Conservation (phyloP, 2,888 invertebrate genomes). For the Mesopsocus fuscifrons region DNA sequence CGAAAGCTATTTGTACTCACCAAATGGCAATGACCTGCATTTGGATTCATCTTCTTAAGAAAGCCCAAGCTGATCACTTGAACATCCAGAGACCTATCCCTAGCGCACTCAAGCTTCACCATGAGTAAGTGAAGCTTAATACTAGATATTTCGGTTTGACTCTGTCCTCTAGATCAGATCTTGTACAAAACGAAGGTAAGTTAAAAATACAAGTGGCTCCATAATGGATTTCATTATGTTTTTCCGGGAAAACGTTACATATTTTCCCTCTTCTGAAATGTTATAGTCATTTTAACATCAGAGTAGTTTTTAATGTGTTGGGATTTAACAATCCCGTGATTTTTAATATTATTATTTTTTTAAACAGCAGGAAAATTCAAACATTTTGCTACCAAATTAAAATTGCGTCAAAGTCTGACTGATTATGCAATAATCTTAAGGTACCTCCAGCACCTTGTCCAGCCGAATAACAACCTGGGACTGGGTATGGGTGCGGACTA, state of each 20-base stretch:
- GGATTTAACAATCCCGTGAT: too few relatives aligned
- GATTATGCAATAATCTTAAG: too few relatives aligned
- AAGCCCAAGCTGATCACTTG: conserved; percentile 72
- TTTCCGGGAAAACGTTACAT: too few relatives aligned
- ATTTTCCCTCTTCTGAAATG: too few relatives aligned
- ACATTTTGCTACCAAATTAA: too few relatives aligned
- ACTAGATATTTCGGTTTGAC: conserved; percentile 1
- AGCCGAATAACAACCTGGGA: conserved; percentile 44
- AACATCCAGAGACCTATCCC: conserved; percentile 62
- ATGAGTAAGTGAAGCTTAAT: conserved; percentile 53
- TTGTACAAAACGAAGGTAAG: conserved; percentile 11
- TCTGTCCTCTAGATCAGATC: background rate
- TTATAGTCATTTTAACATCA: too few relatives aligned
- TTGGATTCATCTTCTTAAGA: conserved; percentile 90
- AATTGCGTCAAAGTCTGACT: too few relatives aligned
- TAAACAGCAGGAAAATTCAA: too few relatives aligned
- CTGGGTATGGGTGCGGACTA: conserved; percentile 70
- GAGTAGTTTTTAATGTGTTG: too few relatives aligned
- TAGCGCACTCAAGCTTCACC: conserved; percentile 58
- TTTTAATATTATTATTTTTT: too few relatives aligned
- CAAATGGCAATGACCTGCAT: conserved; percentile 91
- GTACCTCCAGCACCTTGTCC: conserved; percentile 67
- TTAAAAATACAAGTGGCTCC: too few relatives aligned
- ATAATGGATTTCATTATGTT: background rate
- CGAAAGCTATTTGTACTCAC: conserved; percentile 66